These are phyloP conservation scores for Semicossyphus pulcher DNA, from an alignment of 2,113 vertebrate genomes.

Conservation along the genomic window DNA sequence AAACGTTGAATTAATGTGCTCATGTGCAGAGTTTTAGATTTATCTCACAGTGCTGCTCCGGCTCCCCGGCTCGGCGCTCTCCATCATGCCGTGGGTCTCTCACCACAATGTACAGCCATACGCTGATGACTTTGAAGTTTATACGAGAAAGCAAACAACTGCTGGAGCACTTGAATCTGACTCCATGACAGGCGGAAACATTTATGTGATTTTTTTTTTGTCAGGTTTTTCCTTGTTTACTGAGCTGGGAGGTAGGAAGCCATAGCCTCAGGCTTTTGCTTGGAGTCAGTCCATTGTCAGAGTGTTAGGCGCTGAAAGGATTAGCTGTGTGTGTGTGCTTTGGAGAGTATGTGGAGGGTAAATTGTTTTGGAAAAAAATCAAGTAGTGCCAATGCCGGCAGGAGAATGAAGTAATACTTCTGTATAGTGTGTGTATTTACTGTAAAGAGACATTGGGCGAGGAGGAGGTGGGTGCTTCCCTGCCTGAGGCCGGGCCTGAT, in stretches of 20 bases:
- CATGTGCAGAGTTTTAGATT: slow-evolving; percentile 91
- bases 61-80: slow-evolving; percentile 73
- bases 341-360: slow-evolving; percentile 26
- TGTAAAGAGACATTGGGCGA: slow-evolving; percentile 46
- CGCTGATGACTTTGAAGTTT: slow-evolving; percentile 88
- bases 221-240: slow-evolving; percentile 43
- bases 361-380: slow-evolving; percentile 41
- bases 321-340: slow-evolving; percentile 49
- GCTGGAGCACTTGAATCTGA: slow-evolving; percentile 87
- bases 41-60: slow-evolving; percentile 89
- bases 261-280: slow-evolving; percentile 41
- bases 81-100: slow-evolving; percentile 34
- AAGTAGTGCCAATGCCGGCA: slow-evolving; percentile 49
- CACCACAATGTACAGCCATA: slow-evolving; percentile 80
- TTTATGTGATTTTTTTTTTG: slow-evolving; percentile 85
- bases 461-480: slow-evolving; percentile 83
- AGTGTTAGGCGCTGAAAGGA: slow-evolving; percentile 55
- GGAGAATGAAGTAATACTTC: slow-evolving; percentile 53
- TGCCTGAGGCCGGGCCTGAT: slow-evolving; percentile 79
- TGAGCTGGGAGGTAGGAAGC: slow-evolving; percentile 43
- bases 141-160: slow-evolving; percentile 90
- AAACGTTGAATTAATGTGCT: slow-evolving; percentile 95
- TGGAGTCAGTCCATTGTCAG: slow-evolving; percentile 60
- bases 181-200: slow-evolving; percentile 90
- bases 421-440: slow-evolving; percentile 41